phyloP scores from a whole-genome alignment of 1,140 invertebrate genomes.

The Euura lappo region DNA sequence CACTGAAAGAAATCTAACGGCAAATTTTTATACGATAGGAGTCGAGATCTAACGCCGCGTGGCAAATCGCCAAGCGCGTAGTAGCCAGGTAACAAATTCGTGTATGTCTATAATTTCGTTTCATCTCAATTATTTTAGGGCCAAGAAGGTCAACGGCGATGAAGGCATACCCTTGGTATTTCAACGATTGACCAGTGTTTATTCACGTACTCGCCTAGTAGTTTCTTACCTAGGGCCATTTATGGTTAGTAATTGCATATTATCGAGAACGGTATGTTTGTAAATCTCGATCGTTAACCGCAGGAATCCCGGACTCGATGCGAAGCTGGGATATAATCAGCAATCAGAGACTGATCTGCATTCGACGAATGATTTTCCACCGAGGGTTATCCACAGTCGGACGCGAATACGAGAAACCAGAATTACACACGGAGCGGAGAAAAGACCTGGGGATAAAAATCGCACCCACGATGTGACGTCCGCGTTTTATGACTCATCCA shows the following conservation, averaged over 20 bases:
- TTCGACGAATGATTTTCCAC: not conserved
- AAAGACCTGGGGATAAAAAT: too few relatives aligned
- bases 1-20: too few relatives aligned
- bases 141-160: not conserved
- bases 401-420: not conserved
- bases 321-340: not conserved
- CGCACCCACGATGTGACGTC: too few relatives aligned
- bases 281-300: not conserved
- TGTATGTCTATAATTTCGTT: too few relatives aligned
- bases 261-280: slow-evolving; percentile 2
- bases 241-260: slow-evolving; percentile 6
- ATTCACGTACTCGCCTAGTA: not conserved
- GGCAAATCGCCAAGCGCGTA: too few relatives aligned
- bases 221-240: not conserved
- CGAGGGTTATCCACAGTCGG: not conserved
- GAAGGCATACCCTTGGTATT: not conserved
- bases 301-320: not conserved
- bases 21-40: too few relatives aligned
- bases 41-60: too few relatives aligned
- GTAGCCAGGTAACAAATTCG: too few relatives aligned
- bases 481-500: too few relatives aligned
- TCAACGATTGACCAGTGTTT: not conserved
- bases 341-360: not conserved
- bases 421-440: not conserved
- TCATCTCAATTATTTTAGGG: not conserved